Conservation (phyloP, 2,888 invertebrate genomes). For the Campoplex nolae region DNA sequence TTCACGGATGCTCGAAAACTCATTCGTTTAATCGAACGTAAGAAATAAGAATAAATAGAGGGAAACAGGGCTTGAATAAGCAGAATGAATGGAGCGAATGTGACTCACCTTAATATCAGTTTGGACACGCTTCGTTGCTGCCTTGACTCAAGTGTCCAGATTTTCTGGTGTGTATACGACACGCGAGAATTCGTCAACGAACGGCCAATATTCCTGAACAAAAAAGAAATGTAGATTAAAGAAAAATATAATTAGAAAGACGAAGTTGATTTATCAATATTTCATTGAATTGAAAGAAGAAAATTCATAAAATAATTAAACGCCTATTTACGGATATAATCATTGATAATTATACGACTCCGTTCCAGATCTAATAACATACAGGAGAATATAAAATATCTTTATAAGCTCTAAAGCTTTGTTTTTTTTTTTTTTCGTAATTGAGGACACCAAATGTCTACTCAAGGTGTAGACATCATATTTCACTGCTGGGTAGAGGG, state of each 20-base stretch:
- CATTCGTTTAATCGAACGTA: constrained; percentile 42
- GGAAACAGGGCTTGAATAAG: not conserved
- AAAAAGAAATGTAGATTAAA: not conserved
- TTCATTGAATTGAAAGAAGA: not conserved
- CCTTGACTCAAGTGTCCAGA: constrained; percentile 14
- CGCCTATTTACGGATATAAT: too few relatives aligned
- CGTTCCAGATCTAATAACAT: not conserved
- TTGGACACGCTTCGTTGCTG: constrained; percentile 49
- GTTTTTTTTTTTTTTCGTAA: not conserved
- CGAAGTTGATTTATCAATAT: not conserved
- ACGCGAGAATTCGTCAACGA: not conserved
- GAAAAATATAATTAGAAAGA: not conserved
- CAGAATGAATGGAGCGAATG: constrained; percentile 23
- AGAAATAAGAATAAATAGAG: not conserved
- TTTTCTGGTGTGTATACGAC: not conserved
- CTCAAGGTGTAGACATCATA: too few relatives aligned
- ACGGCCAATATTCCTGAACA: not conserved
- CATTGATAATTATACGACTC: not conserved
- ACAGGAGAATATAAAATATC: not conserved
- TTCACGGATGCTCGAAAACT: constrained; percentile 37
- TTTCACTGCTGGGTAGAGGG: not conserved
- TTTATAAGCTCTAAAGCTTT: not conserved
- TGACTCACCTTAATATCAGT: constrained; percentile 45
- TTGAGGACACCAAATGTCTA: not conserved
- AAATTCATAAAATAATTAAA: not conserved